Evolutionary conservation across 2,113 vertebrate species (phyloP).

Genomic region (Myrmophylax atrothorax): DNA sequence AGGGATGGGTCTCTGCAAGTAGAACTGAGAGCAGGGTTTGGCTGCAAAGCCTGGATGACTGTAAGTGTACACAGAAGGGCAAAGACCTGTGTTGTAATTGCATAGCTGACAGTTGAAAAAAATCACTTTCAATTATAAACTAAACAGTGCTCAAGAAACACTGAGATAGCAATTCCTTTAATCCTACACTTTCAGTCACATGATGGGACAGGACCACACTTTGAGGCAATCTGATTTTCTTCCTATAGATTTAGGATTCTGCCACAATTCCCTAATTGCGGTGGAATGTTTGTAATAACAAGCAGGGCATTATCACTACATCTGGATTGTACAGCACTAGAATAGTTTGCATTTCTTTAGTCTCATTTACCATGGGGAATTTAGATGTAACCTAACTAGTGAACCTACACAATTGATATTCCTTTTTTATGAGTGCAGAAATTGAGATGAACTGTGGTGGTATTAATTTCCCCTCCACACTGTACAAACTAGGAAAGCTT

Average conservation of each 20-base stretch:
- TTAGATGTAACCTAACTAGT: constrained; percentile 21
- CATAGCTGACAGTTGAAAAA: not conserved
- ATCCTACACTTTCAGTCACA: constrained; percentile 29
- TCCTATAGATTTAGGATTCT: constrained; percentile 39
- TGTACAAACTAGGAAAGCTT: not conserved
- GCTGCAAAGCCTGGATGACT: constrained; percentile 6
- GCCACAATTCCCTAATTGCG: constrained; percentile 36
- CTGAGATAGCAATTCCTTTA: constrained; percentile 8
- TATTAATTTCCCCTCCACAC: not conserved
- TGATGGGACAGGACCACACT: constrained; percentile 44
- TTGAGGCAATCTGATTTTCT: constrained; percentile 35
- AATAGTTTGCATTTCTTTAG: constrained; percentile 63
- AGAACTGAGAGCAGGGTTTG: not conserved
- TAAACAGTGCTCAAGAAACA: not conserved
- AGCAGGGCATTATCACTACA: constrained; percentile 42
- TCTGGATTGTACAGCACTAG: constrained; percentile 23
- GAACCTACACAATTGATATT: constrained; percentile 18
- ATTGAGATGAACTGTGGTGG: not conserved
- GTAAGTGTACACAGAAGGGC: not conserved
- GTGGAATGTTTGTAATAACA: constrained; percentile 62
- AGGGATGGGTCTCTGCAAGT: constrained; percentile 46
- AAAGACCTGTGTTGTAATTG: not conserved
- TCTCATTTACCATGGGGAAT: constrained; percentile 54
- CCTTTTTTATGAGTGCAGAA: not conserved
- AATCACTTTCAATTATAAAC: not conserved